Base-by-base conservation (phyloP, 1,140 invertebrate species). In the Pteromalus puparum region DNA sequence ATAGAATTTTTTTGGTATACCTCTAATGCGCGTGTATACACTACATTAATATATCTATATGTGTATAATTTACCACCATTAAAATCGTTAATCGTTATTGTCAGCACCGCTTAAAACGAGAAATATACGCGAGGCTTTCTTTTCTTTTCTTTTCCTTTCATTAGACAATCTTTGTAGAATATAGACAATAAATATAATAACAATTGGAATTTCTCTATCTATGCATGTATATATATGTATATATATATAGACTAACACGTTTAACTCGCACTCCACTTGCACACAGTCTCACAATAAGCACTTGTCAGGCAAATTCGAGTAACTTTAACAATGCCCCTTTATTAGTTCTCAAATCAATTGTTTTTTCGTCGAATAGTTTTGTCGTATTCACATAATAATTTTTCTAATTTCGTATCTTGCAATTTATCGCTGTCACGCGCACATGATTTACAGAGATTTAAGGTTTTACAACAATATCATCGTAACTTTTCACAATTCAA, bases 321-420 rank as follows among this genome's bases (percentile, higher is more conserved):
- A 90, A 90, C 90, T 90, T 91, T 89, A 91, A 90, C 90, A 91
- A 91, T 90, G 88, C 89, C 89, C 88, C 89, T 91, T 91, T 90
- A 89, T 91, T 89, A 87, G 85, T 89, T 87, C 75, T 83, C 84
- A 89, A 87, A 87, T 88, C 75, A 82, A 86, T 85, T 79, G 85
- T 77, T 79, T 85, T 83, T 72, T 72, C 74, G 42, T 67, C 46
- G 87, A 42, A 48, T 81, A 38, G 75, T 77, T 87, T 75, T 48
- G 74, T 68, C 67, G 65, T 85, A 80, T 82, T 85, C 46, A 82
- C 84, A 85, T 78, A 72, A 81, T 74, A 15, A 26, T 80, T 70
- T 34, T 28, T 74, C 18, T 18, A 38, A 84, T 53, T 42, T 74
- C 15, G 34, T 21, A 70, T 70, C 21, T 70, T 70, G 26, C 28